Evolutionary conservation across 2,113 vertebrate genomes (phyloP), one percentile per base, ranked within the genome.

Genomic region (Cyanoramphus novaezelandiae): DNA sequence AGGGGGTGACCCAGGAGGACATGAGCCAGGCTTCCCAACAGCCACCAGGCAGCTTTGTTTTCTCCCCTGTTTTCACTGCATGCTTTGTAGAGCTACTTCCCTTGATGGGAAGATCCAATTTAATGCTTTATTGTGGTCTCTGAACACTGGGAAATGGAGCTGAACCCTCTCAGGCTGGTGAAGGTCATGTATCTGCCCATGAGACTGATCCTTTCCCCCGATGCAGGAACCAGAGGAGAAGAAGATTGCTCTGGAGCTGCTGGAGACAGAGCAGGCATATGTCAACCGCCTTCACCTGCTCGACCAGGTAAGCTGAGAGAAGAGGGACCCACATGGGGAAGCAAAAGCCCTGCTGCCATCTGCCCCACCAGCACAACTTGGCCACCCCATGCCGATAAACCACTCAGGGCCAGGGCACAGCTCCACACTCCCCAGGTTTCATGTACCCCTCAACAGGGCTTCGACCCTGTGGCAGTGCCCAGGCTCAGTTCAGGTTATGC

Each of bases 201-300:
- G 0, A 74, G 64, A 64, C 10, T 59, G 29, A 77, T 37, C 46
- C 33, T 35, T 93, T 88, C 33, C 84, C 18, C 44, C 29, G 28
- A 2, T 15, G 4, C 91, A 98, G 97, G 97, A 97, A 16, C 91
- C 97, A 13, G 97, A 98, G 71, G 98, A 98, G 83, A 99, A 98
- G 93, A 96, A 97, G 77, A 98, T 99, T 0, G 98, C 98, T 20
- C 90, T 71, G 35, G 99, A 99, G 95, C 98, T 99, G 44, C 97
- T 99, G 97, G 98, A 99, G 94, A 99, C 99, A 0, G 99, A 99
- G 97, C 97, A 98, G 90, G 96, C 98, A 28, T 99, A 99, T 0
- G 99, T 99, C 59, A 97, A 81, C 19, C 98, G 99, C 8, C 98
- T 99, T 47, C 95, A 99, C 89, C 98, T 99, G 69, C 97, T 99